Base-by-base conservation (phyloP, 1,140 invertebrate genomes). In the Cyrtorhinus lividipennis region DNA sequence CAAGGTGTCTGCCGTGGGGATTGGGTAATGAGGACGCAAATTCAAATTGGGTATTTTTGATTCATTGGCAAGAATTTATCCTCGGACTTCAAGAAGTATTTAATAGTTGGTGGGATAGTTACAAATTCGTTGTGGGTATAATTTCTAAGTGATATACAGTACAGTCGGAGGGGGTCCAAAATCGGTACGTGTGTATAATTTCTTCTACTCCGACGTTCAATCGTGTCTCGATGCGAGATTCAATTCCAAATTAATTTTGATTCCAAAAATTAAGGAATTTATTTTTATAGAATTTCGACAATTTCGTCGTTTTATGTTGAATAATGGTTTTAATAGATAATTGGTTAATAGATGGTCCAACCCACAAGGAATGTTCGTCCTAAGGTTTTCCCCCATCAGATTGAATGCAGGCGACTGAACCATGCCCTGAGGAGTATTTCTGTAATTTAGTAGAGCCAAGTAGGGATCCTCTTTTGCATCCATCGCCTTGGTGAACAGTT, bases 391-490 rank as follows among this genome's bases (percentile, higher is more conserved):
- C 10, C 59, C 59, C 59, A 60, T 60, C 59, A 60, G 30, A 60
- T 27, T 60, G 5, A 27, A 60, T 25, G 59, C 59, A 15, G 59
- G 59, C 24, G 59, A 60, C 18, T 22, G 24, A 30, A 60, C 59
- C 26, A 30, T 25, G 23, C 59, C 59, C 30, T 27, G 13, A 27
- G 59, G 59, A 30, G 59, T 60, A 30, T 25, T 30, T 60, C 59
- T 27, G 10, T 30, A 38, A 38, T 60, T 60, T 8, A 60, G 30
- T 38, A 60, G 59, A 12, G 59, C 59, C 27, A 60, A 60, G 30
- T 30, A 60, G 2, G 27, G 59, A 60, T 60, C 59, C 59, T 60
- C 59, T 30, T 60, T 27, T 30, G 59, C 59, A 38, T 60, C 59
- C 24, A 60, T 60, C 13, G 59, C 59, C 30, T 60, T 60, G 2